Evolutionary conservation across 2,113 vertebrate genomes (phyloP).

Genomic region (Cryptotis parvus): DNA sequence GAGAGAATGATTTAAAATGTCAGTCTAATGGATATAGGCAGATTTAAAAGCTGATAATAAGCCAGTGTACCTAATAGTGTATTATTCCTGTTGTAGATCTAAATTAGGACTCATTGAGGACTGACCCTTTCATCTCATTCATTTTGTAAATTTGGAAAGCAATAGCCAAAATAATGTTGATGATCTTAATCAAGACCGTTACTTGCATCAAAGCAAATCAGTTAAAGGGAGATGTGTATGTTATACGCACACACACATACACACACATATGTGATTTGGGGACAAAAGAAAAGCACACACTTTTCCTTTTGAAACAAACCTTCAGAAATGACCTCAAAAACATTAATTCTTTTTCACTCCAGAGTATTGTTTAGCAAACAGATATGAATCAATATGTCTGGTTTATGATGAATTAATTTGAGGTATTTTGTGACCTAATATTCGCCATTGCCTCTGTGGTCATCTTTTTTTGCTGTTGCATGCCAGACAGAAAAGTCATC

Average conservation of each 20-base stretch:
- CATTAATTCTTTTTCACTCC: neutral
- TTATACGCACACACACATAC: neutral
- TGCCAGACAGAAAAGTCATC: neutral
- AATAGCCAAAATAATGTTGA: constrained; percentile 25
- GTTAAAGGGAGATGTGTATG: constrained; percentile 16
- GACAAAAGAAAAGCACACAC: constrained; percentile 53
- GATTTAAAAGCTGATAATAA: constrained; percentile 16
- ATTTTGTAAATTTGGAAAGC: constrained; percentile 35
- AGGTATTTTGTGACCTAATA: neutral
- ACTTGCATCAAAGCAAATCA: constrained; percentile 23
- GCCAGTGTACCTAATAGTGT: neutral
- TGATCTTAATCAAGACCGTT: constrained; percentile 51
- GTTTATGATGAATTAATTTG: neutral
- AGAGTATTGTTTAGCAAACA: neutral
- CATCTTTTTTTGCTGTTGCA: neutral
- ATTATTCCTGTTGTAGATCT: neutral
- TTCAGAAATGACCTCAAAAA: neutral
- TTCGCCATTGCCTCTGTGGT: neutral
- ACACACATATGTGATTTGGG: neutral
- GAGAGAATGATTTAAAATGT: constrained; percentile 44
- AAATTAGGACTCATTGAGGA: neutral
- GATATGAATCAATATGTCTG: neutral
- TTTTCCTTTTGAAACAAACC: neutral
- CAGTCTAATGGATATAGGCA: constrained; percentile 4
- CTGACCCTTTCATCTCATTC: neutral